Evolutionary conservation across 2,888 invertebrate species (phyloP).

Genomic region (Thymelicus acteon): DNA sequence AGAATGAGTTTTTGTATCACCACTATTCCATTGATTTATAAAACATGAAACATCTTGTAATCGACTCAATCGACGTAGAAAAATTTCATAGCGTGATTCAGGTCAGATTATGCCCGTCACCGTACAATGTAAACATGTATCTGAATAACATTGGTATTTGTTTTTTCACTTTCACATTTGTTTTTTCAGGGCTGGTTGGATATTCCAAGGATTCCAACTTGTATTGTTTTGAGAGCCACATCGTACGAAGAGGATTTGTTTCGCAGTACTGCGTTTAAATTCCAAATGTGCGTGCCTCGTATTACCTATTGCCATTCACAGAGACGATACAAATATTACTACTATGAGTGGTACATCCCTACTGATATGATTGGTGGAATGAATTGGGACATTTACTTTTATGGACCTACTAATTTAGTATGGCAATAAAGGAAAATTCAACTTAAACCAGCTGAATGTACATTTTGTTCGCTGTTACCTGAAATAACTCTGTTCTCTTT

Average conservation of each 20-base stretch:
- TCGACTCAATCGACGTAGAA: too few relatives aligned
- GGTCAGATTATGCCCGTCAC: too few relatives aligned
- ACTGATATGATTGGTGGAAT: conserved; percentile 50
- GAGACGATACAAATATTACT: conserved; percentile 54
- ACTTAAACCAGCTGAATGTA: background rate
- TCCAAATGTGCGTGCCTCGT: conserved; percentile 67
- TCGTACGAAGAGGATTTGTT: conserved; percentile 53
- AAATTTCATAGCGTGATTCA: too few relatives aligned
- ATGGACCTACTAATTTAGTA: conserved; percentile 49
- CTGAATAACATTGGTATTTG: too few relatives aligned
- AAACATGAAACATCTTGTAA: too few relatives aligned
- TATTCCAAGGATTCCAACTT: conserved; percentile 61
- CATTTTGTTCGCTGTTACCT: background rate
- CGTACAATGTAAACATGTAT: too few relatives aligned
- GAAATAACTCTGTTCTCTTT: background rate
- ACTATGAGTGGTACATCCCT: conserved; percentile 66
- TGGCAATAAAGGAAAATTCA: conserved; percentile 45
- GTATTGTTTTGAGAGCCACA: conserved; percentile 56
- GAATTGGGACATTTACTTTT: conserved; percentile 62
- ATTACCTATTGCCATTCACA: conserved; percentile 57
- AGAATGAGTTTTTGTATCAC: too few relatives aligned
- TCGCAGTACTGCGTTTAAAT: conserved; percentile 57
- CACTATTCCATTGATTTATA: too few relatives aligned
- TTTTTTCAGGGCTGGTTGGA: conserved; percentile 63
- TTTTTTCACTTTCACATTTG: too few relatives aligned